These are phyloP conservation scores for Drosophila watanabei DNA, from an alignment of 1,140 invertebrate species.

Conservation along the genomic window DNA sequence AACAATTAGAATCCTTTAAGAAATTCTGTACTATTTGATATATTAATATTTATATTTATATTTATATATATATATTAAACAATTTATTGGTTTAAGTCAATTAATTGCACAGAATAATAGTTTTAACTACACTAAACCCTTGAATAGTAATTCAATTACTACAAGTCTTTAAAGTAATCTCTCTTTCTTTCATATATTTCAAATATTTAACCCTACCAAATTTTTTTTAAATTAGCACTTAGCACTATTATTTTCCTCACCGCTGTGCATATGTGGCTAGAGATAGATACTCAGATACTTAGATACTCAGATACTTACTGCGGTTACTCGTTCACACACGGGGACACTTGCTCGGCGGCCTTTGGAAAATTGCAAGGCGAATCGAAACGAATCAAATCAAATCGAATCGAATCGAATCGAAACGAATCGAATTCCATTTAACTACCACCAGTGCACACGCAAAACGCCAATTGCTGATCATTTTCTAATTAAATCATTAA, in stretches of 20 bases:
- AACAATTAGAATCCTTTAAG: neutral
- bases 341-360: constrained; percentile 26
- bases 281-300: neutral
- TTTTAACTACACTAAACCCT: neutral
- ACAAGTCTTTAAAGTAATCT: neutral
- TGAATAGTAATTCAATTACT: no score
- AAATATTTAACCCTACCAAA: no score
- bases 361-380: constrained; percentile 53
- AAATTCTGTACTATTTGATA: neutral
- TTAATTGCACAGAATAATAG: neutral
- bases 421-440: constrained; percentile 54
- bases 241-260: neutral
- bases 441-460: constrained; percentile 36
- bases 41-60: neutral
- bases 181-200: neutral
- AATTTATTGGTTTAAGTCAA: no score
- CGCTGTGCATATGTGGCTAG: constrained; percentile 11
- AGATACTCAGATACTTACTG: constrained; percentile 1
- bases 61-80: neutral
- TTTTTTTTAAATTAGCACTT: neutral
- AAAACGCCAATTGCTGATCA: constrained; percentile 59
- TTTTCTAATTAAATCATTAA: constrained; percentile 81
- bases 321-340: neutral
- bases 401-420: constrained; percentile 32
- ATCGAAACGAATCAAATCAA: constrained; percentile 34